Evolutionary conservation across 2,113 vertebrate genomes (phyloP), one percentile per base, ranked within the genome.

Genomic region (Phyllostomus discolor): DNA sequence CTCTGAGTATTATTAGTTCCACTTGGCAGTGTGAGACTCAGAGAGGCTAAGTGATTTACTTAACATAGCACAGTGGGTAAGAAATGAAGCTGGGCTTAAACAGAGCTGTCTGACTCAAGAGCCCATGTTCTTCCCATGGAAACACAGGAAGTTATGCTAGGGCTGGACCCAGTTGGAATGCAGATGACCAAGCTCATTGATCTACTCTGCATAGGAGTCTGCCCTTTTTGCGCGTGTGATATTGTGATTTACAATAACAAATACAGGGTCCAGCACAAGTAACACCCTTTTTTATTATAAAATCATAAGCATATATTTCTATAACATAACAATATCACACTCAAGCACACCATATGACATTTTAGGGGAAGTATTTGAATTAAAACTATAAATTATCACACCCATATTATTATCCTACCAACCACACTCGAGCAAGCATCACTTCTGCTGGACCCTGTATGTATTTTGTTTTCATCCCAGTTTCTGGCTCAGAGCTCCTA

Each of bases 121-220:
- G 41, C 33, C 52, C 31, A 9, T 22, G 69, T 91, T 95, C 52
- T 86, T 93, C 94, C 54, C 59, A 57, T 1, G 31, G 83, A 88
- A 85, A 93, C 73, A 79, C 88, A 92, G 84, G 64, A 92, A 75
- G 43, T 94, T 90, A 81, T 64, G 46, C 19, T 8, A 91, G 64
- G 80, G 66, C 41, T 54, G 5, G 64, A 43, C 64, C 81, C 62
- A 35, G 50, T 43, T 67, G 64, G 92, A 95, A 91, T 72, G 48
- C 88, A 89, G 83, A 87, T 17, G 22, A 87, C 90, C 50, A 76
- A 90, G 67, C 57, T 11, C 38, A 33, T 69, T 64, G 52, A 50
- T 46, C 28, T 24, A 38, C n/a, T 31, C n/a, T 1, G 8, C 3
- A 19, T 28, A 88, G 81, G 84, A 41, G 22, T 33, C 64, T 88